Percentiles rank a stretch among this genome's conserved stretches.
phyloP scores from a whole-genome alignment of 2,888 invertebrate species.

The Gnatocerus cornutus region DNA sequence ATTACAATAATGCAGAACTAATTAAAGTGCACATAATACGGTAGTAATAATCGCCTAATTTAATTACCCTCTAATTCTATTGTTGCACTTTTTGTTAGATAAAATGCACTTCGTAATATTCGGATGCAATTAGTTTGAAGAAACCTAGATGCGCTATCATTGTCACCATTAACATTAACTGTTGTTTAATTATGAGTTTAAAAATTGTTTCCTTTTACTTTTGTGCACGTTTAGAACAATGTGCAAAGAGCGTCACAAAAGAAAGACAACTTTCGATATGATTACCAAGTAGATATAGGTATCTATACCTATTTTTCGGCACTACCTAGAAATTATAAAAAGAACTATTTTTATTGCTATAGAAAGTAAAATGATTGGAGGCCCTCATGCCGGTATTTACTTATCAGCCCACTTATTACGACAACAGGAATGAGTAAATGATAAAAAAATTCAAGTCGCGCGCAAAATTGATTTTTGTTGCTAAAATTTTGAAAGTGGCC shows the following conservation, averaged over 20 bases:
- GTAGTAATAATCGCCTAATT: conserved; percentile 2
- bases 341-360: background rate
- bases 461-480: conserved; percentile 30
- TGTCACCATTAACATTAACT: conserved; percentile 33
- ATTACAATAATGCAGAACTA: conserved; percentile 31
- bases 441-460: conserved; percentile 10
- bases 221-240: conserved; percentile 18
- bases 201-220: conserved; percentile 29
- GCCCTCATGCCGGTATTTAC: conserved; percentile 36
- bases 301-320: no score
- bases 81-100: conserved; percentile 18
- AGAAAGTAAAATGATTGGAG: conserved; percentile 28
- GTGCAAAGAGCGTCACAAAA: conserved; percentile 19
- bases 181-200: conserved; percentile 24
- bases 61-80: conserved; percentile 16
- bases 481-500: conserved; percentile 47
- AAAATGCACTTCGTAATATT: conserved; percentile 15
- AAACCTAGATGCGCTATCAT: conserved; percentile 44
- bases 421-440: background rate
- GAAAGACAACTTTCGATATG: conserved; percentile 22
- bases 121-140: conserved; percentile 18
- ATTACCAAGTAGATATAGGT: conserved; percentile 14
- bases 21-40: conserved; percentile 8
- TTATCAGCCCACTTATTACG: conserved; percentile 14
- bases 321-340: background rate